These are phyloP conservation scores for Cotesia congregata DNA, from an alignment of 2,888 invertebrate species.

Conservation along the genomic window DNA sequence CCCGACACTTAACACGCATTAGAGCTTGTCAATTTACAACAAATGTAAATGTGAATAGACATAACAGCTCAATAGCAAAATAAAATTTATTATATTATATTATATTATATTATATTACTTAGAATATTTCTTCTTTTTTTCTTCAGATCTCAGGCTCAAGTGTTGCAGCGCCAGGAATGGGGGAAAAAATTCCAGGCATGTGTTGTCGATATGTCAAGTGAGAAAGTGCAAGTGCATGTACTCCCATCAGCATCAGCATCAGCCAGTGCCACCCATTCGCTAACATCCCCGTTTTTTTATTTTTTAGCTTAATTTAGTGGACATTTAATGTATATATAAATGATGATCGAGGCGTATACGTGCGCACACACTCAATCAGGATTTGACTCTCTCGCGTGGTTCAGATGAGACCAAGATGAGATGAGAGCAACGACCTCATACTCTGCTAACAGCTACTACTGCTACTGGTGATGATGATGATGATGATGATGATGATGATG, in stretches of 20 bases:
- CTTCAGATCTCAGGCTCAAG: not conserved
- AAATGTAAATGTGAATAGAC: not conserved
- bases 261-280: not conserved
- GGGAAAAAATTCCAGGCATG: not conserved
- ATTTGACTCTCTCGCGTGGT: constrained; percentile 21
- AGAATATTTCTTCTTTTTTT: not conserved
- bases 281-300: not conserved
- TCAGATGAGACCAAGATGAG: constrained; percentile 23
- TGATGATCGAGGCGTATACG: constrained; percentile 27
- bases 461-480: not conserved
- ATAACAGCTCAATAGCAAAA: no score
- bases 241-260: not conserved
- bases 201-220: not conserved
- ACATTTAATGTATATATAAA: constrained; percentile 4
- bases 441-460: constrained; percentile 25
- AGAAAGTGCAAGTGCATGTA: not conserved
- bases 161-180: not conserved
- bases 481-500: not conserved
- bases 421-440: constrained; percentile 43
- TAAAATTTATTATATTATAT: no score
- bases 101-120: no score
- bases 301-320: constrained; percentile 31
- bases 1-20: not conserved
- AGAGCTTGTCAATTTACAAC: not conserved
- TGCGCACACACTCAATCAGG: not conserved